Percentiles rank a stretch among this genome's conserved stretches.
Evolutionary conservation across 2,797 vertebrate genomes (phyloP).

Genomic region (Lepus townsendii): DNA sequence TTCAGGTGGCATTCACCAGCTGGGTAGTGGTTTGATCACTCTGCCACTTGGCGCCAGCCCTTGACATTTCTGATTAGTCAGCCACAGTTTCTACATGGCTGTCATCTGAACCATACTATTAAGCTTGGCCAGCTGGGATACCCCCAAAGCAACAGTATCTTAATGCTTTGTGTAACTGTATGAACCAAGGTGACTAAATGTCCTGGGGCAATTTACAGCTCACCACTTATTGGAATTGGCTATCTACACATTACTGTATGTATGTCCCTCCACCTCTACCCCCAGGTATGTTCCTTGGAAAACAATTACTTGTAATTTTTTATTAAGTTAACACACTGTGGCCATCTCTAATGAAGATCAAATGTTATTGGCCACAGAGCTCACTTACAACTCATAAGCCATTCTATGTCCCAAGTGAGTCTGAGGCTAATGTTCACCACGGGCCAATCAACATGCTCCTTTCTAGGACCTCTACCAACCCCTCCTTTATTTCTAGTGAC

Average conservation of each 20-base stretch:
- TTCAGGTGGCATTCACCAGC: not conserved
- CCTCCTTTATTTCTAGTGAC: conserved; percentile 28
- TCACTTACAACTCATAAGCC: conserved; percentile 39
- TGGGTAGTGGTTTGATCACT: too few relatives aligned
- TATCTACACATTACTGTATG: conserved; percentile 27
- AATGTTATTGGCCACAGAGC: conserved; percentile 55
- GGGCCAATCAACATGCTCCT: not conserved
- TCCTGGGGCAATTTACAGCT: conserved; percentile 34
- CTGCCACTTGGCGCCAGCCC: too few relatives aligned
- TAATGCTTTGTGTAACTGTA: not conserved
- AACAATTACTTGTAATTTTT: conserved; percentile 40
- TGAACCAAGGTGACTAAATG: not conserved
- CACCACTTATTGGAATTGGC: not conserved
- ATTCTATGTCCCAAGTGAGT: conserved; percentile 69
- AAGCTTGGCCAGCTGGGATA: not conserved
- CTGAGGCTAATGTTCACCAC: conserved; percentile 27
- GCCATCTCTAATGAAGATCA: conserved; percentile 47
- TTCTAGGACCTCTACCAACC: not conserved
- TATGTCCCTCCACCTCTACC: not conserved
- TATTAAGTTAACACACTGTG: conserved; percentile 14
- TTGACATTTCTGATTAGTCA: conserved; percentile 1
- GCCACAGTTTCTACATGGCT: not conserved
- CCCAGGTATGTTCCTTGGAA: conserved; percentile 56
- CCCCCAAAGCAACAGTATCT: not conserved
- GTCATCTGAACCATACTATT: not conserved